Evolutionary conservation across 2,113 vertebrate genomes (phyloP).

Genomic region (Hyla sarda): DNA sequence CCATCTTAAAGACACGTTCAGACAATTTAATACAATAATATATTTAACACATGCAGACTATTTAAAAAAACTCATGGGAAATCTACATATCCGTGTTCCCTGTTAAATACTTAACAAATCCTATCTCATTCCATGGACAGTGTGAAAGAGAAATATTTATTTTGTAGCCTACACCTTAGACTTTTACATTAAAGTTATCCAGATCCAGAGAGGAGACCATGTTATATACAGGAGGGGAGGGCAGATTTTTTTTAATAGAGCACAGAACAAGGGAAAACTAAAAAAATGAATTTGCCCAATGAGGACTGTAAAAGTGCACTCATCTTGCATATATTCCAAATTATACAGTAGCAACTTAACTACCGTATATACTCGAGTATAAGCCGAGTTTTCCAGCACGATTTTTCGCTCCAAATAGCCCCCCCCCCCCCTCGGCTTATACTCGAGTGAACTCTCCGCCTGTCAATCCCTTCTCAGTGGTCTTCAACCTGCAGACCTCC

Average conservation of each 20-base stretch:
- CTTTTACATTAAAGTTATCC: background rate
- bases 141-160: background rate
- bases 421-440: no score
- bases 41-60: slow-evolving; percentile 16
- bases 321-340: background rate
- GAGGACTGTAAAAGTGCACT: background rate
- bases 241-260: background rate
- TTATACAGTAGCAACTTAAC: background rate
- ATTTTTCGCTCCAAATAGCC: no score
- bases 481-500: no score
- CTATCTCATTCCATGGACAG: background rate
- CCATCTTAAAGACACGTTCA: background rate
- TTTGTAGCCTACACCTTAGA: background rate
- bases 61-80: slow-evolving; percentile 28
- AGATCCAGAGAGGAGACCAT: background rate
- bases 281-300: background rate
- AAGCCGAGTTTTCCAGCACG: no score
- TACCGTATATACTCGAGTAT: no score
- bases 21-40: slow-evolving; percentile 27
- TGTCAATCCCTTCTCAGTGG: no score
- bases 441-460: no score
- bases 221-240: background rate
- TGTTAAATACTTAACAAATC: slow-evolving; percentile 24
- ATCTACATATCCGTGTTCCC: background rate
- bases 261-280: background rate